Percentiles rank a stretch among this genome's conserved stretches.
Evolutionary conservation across 2,113 vertebrate genomes (phyloP).

Genomic region (Megalops atlanticus): DNA sequence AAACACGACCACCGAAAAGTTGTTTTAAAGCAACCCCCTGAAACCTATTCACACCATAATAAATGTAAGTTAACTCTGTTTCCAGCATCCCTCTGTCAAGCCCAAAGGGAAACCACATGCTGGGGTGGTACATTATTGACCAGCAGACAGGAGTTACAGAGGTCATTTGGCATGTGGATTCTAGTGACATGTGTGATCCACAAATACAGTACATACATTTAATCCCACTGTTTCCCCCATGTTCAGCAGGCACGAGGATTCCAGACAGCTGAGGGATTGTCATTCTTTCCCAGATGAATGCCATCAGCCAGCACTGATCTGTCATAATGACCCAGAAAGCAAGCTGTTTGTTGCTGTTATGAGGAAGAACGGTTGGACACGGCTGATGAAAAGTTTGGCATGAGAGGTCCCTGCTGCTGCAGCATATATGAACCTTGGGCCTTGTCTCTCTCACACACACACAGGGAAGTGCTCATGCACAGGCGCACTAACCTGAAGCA

Average conservation of each 20-base stretch:
- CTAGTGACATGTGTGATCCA: not conserved
- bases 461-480: not conserved
- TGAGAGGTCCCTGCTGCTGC: not conserved
- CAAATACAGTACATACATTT: not conserved
- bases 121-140: too few species aligned
- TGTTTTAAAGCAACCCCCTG: not conserved
- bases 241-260: too few species aligned
- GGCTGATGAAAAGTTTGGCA: not conserved
- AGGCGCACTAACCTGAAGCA: not conserved
- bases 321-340: conserved; percentile 81
- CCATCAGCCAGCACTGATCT: not conserved
- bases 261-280: too few species aligned
- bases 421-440: too few species aligned
- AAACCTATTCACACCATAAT: not conserved
- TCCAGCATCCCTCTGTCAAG: conserved; percentile 88
- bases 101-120: too few species aligned
- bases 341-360: conserved; percentile 74
- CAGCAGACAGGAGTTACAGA: not conserved
- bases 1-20: not conserved
- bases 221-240: not conserved
- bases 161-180: not conserved
- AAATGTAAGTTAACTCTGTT: too few species aligned
- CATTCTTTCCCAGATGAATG: not conserved
- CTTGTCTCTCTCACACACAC: too few species aligned
- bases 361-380: not conserved